Evolutionary conservation across 2,113 vertebrate genomes (phyloP), one percentile per base, ranked within the genome.

Genomic region (Egretta garzetta): DNA sequence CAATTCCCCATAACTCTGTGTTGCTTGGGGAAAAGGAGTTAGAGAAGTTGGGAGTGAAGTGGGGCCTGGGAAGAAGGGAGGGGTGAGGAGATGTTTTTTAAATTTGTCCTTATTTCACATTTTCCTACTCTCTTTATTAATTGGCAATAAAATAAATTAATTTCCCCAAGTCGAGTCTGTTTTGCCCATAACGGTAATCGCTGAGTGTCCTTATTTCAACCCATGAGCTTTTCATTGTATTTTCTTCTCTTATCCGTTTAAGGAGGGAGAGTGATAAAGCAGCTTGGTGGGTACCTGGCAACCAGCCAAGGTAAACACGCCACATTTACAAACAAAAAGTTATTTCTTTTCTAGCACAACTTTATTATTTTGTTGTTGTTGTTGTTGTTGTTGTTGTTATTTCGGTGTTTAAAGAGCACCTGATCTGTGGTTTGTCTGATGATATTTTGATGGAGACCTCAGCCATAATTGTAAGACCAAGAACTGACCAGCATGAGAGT

Each of bases 1-100:
- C 10, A 4, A 33, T 35, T 35, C 7, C 15, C 24, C 22, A 26
- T 12, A 4, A 3, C 0, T 1, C 26, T 74, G 13, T 5, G 1
- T 6, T 33, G 1, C 39, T 30, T 22, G 5, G 20, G 13, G 16
- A 12, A 7, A 70, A 4, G 21, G 15, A 77, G 8, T 12, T 24
- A 50, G n/a, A 50, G 27, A 75, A 73, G 4, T 26, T 33, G 11
- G 30, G n/a, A 28, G 20, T 32, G 33, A 62, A 77, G 20, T 18
- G 49, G 56, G 49, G 26, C 56, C 26, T 3, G 2, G 15, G 14
- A 62, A 33, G 72, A 45, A 63, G 35, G 27, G 11, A 63, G 22
- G 6, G 30, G 17, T 52, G 35, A 19, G 8, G 10, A 28, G 14
- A 10, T 30, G 9, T 35, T 76, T 47, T 60, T 30, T 17, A 37